Conservation (phyloP, 2,888 invertebrate species). For the Melanotus villosus region DNA sequence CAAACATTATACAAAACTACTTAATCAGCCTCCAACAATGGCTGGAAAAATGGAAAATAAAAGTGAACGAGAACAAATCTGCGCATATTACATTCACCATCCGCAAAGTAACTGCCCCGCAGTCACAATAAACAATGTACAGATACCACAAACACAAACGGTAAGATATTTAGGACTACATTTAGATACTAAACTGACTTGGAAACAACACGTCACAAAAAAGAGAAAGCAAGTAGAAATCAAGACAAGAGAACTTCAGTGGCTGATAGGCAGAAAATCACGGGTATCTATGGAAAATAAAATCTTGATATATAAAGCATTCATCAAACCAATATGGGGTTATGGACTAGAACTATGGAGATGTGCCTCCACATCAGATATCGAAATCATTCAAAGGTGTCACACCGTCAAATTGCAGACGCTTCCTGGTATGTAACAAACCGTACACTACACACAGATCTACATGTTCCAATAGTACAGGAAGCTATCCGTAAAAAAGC, state of each 20-base stretch:
- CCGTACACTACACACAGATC: background rate
- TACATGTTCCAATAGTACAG: background rate
- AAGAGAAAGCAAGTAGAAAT: constrained; percentile 2
- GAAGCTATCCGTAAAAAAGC: constrained; percentile 2
- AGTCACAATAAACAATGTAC: constrained; percentile 7
- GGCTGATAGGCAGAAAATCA: constrained; percentile 2
- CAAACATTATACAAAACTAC: background rate
- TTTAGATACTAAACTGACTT: background rate
- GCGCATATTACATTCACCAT: constrained; percentile 3
- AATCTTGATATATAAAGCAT: background rate
- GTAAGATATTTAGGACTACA: constrained; percentile 4
- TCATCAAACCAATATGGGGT: too few species aligned
- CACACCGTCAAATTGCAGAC: background rate
- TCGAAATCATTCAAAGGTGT: background rate
- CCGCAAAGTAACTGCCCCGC: background rate
- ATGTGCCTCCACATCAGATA: too few species aligned
- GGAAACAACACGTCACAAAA: background rate
- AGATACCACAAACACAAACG: constrained; percentile 14
- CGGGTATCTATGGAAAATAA: constrained; percentile 2
- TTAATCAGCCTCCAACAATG: background rate
- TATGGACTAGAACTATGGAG: too few species aligned
- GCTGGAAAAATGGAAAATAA: constrained; percentile 12
- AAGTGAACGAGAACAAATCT: constrained; percentile 18
- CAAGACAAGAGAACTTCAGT: background rate
- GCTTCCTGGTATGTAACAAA: too few species aligned